Percentiles rank a stretch among this genome's conserved stretches.
Evolutionary conservation across 1,140 invertebrate genomes (phyloP).

Genomic region (Bombus vancouverensis): DNA sequence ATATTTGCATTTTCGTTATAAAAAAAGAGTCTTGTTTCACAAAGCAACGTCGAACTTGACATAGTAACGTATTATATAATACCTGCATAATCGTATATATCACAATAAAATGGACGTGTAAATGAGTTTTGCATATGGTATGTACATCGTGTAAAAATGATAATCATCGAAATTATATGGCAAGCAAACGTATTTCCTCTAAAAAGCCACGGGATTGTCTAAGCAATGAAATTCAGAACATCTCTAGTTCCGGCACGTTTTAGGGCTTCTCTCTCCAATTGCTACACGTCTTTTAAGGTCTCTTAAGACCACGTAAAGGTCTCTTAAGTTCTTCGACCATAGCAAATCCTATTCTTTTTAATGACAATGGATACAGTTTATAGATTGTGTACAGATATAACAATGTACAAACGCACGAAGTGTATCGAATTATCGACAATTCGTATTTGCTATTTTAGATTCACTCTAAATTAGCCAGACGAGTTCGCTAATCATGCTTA

Average conservation of each 20-base stretch:
- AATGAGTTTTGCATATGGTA: slow-evolving; percentile 59
- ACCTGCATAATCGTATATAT: slow-evolving; percentile 64
- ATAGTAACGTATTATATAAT: slow-evolving; percentile 48
- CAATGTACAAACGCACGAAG: background rate
- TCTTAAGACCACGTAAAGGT: too few species aligned
- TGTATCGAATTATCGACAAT: background rate
- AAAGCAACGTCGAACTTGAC: slow-evolving; percentile 53
- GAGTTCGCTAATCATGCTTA: background rate
- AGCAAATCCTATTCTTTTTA: background rate
- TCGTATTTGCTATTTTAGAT: slow-evolving; percentile 34
- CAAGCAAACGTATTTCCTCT: slow-evolving; percentile 52
- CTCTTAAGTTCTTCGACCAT: background rate
- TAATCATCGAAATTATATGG: slow-evolving; percentile 61
- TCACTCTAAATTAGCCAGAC: slow-evolving; percentile 34
- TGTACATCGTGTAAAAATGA: slow-evolving; percentile 58
- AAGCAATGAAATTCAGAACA: slow-evolving; percentile 30
- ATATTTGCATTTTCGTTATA: slow-evolving; percentile 67
- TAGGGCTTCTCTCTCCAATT: background rate
- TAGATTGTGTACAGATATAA: background rate
- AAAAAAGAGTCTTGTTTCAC: slow-evolving; percentile 69
- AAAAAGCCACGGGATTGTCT: slow-evolving; percentile 43
- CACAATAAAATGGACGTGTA: slow-evolving; percentile 74
- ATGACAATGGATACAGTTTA: background rate
- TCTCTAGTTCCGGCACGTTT: background rate
- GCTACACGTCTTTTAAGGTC: background rate